Evolutionary conservation across 2,113 vertebrate genomes (phyloP), one percentile per base, ranked within the genome.

Genomic region (Castor canadensis): DNA sequence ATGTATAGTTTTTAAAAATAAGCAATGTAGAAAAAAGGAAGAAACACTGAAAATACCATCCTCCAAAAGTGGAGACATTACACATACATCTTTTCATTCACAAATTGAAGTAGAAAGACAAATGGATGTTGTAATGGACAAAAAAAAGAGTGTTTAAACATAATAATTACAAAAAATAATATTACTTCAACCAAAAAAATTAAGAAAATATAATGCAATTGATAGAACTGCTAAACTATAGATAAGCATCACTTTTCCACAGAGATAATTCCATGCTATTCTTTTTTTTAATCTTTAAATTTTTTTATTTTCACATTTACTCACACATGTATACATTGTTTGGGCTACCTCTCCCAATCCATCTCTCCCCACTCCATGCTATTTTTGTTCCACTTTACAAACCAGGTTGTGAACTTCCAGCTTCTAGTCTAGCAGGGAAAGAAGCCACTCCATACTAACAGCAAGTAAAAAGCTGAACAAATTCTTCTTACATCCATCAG

Each of bases 1-100:
- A 80, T 9, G 54, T 4, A 40, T 35, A 60, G 15, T 83, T 93
- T 91, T 81, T 10, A 0, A 43, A 96, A 96, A 95, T 75, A 93
- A 75, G 11, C 6, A 87, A 91, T 32, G 16, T 7, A 56, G 45
- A 67, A 32, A 83, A 77, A 38, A 75, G 19, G 69, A 85, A 77
- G 76, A 92, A 13, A 94, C 47, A 62, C 16, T 94, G 26, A 75
- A 87, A 95, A 92, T 45, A 3, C 35, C 20, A 83, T 28, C 11
- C 6, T 95, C 47, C 56, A 52, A 20, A 91, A 73, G 76, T 20
- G 90, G 20, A 77, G 77, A 75, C 32, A 28, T 66, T 69, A n/a
- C 69, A 60, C 17, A 72, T 20, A n/a, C 0, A 56, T 3, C 22
- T 91, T 77, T 91, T 82, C 28, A 73, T 30, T 86, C 15, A 56